Evolutionary conservation across 2,113 vertebrate genomes (phyloP), one percentile per base, ranked within the genome.

Genomic region (Ploceus nigricollis): DNA sequence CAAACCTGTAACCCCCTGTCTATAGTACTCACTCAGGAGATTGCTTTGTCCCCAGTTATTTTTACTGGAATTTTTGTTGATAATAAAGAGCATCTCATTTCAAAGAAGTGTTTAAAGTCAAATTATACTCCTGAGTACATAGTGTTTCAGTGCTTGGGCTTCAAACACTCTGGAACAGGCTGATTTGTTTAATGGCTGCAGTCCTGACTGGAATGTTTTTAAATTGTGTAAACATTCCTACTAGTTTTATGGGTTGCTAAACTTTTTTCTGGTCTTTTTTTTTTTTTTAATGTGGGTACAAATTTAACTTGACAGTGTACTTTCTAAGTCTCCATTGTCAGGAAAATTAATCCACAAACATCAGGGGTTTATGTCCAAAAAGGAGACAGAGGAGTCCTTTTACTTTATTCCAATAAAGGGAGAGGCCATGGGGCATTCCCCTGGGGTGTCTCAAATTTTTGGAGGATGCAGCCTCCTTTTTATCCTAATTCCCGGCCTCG

Each of bases 221-320:
- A 31, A 90, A 82, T 70, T 86, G 40, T 68, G n/a, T 87, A 83
- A 96, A 78, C 85, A 90, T 89, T 95, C 71, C 75, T 90, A 53
- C 70, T 64, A 48, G 71, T 92, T 94, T 95, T 81, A 91, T 80
- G 79, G 30, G 7, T 71, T 81, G 81, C 47, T 93, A 78, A 82
- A n/a, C n/a, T n/a, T n/a, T n/a, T n/a, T n/a, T n/a, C n/a, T n/a
- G n/a, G n/a, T n/a, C n/a, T n/a, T 68, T 88, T 20, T 17, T 39
- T 39, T 61, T 39, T 27, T 63, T 82, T 91, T 31, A 21, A 90
- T 48, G 60, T 35, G 42, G 24, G 35, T 70, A 92, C 71, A 93
- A 92, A 93, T 94, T 63, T 61, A 80, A 93, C 63, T 93, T 96
- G 90, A 78, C 89, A 66, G 63, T 77, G 48, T 90, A 57, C 63